Evolutionary conservation across 2,888 invertebrate species (phyloP).

Genomic region (Allygus modestus): DNA sequence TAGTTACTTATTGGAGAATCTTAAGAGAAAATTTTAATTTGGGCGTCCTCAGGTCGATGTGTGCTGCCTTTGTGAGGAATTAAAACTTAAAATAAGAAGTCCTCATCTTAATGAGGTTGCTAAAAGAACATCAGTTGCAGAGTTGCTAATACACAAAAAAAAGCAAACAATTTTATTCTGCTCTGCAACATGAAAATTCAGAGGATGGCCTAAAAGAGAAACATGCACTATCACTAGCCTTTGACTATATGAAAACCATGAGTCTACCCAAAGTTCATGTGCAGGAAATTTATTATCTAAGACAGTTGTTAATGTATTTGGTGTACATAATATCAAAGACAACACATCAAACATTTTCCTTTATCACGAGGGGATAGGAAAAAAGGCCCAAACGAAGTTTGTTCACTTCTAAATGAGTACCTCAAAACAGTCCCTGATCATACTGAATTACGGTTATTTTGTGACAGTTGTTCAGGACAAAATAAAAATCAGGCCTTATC

Average conservation of each 20-base stretch:
- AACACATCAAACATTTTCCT: slow-evolving; percentile 53
- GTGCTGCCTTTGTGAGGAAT: slow-evolving; percentile 65
- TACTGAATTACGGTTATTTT: slow-evolving; percentile 42
- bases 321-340: slow-evolving; percentile 59
- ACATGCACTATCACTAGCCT: slow-evolving; percentile 48
- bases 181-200: slow-evolving; percentile 57
- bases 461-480: slow-evolving; percentile 58
- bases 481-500: slow-evolving; percentile 57
- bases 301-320: slow-evolving; percentile 62
- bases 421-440: slow-evolving; percentile 26
- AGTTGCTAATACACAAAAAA: slow-evolving; percentile 60
- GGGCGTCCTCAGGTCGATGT: slow-evolving; percentile 64
- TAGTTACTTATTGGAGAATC: slow-evolving; percentile 51
- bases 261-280: slow-evolving; percentile 57
- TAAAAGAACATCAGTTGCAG: slow-evolving; percentile 61
- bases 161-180: slow-evolving; percentile 54
- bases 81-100: slow-evolving; percentile 64
- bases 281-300: slow-evolving; percentile 62
- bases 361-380: slow-evolving; percentile 53
- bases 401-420: slow-evolving; percentile 42
- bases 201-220: slow-evolving; percentile 38
- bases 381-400: slow-evolving; percentile 56
- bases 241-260: slow-evolving; percentile 61
- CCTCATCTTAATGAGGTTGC: slow-evolving; percentile 62
- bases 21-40: slow-evolving; percentile 63